Evolutionary conservation across 2,888 invertebrate genomes (phyloP).

Genomic region (Rhaphigaster nebulosa): DNA sequence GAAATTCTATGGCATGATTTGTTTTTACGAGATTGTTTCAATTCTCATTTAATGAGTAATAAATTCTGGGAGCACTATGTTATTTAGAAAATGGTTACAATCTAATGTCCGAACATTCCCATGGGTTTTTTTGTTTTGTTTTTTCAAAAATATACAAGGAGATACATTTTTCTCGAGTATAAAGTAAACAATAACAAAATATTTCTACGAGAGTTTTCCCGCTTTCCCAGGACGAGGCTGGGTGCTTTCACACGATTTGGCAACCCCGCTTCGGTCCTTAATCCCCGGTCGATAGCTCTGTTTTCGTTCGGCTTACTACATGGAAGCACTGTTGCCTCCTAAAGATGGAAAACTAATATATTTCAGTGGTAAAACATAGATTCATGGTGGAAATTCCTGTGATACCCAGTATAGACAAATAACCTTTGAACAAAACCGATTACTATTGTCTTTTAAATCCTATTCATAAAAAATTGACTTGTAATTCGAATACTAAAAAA

Average conservation of each 20-base stretch:
- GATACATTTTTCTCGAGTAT: neutral
- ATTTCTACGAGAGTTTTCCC: neutral
- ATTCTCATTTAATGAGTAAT: no score
- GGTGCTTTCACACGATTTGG: constrained; percentile 31
- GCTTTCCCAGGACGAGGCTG: neutral
- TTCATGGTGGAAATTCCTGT: neutral
- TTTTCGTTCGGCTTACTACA: constrained; percentile 46
- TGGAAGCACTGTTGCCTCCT: neutral
- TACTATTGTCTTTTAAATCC: neutral
- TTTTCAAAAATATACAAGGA: neutral
- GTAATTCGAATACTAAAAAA: no score
- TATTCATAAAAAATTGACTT: no score
- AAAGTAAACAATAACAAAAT: neutral
- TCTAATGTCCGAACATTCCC: neutral
- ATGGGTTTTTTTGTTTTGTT: neutral
- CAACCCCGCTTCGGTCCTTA: constrained; percentile 17
- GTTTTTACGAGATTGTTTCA: neutral
- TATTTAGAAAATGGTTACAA: neutral
- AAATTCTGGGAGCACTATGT: no score
- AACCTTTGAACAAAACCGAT: neutral
- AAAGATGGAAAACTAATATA: neutral
- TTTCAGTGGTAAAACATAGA: neutral
- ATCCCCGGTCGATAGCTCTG: constrained; percentile 31
- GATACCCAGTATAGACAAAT: neutral
- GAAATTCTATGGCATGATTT: neutral